Evolutionary conservation across 1,140 invertebrate species (phyloP), one percentile per base, ranked within the genome.

Genomic region (Acyrthosiphon pisum): DNA sequence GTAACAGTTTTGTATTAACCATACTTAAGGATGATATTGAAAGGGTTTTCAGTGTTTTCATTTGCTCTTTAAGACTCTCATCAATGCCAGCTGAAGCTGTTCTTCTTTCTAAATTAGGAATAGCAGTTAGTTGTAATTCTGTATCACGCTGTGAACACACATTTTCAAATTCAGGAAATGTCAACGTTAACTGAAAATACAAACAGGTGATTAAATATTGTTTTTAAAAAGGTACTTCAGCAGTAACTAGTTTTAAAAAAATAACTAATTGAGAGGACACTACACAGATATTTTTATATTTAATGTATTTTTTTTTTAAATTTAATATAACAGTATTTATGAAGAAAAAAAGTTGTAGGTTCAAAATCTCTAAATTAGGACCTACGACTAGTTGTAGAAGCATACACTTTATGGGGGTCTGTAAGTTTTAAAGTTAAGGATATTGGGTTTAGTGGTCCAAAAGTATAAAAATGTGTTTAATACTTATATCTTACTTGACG

Each of bases 41-140:
- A 93, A 86, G 8, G 22, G 53, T 56, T 44, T 84, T 53, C 6
- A 93, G 2, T 30, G 46, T 37, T 86, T 93, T 86, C 81, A 93
- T 93, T 30, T 93, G 76, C 2, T 93, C 93, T 44, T 90, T 30
- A 81, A 93, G 46, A 23, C 20, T 37, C 8, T 76, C 53, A 44
- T 94, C 94, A 30, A 94, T 53, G 11, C 94, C 96, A 50, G 95
- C 96, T 94, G 95, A 96, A 0, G 95, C 96, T 7, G 95, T 95
- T 68, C 97, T 95, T 89, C 96, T 95, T 93, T 96, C 96, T 95
- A 96, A 95, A 81, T 94, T 94, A 88, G 94, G 94, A n/a, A 93
- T 94, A 86, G 95, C 41, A 35, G 81, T 41, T 41, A 0, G 4
- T 83, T 83, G 46, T 26, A 46, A n/a, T 9, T 18, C 37, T 20